Percentiles rank a stretch among this genome's conserved stretches.
Conservation (phyloP, 2,888 invertebrate genomes). For the Spisula subtruncata region DNA sequence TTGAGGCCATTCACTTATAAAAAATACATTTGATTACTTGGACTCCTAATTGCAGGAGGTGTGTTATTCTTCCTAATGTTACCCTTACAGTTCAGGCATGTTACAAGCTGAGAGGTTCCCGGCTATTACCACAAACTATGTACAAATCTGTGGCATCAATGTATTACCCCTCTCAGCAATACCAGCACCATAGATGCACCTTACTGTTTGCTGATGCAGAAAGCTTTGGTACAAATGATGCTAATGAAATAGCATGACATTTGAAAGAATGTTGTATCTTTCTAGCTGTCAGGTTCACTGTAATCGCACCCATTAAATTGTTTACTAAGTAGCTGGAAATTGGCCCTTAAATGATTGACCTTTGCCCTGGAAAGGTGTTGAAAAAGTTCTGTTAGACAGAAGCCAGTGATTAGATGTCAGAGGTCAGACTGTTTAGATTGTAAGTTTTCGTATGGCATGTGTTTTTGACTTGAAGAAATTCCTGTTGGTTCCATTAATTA, state of each 20-base stretch:
- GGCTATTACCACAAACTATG: not conserved
- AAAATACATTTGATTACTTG: too few species aligned
- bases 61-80: not conserved
- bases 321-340: constrained; percentile 44
- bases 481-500: constrained; percentile 14
- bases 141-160: not conserved
- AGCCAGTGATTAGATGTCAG: constrained; percentile 34
- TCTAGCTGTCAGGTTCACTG: not conserved
- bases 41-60: not conserved
- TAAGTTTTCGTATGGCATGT: constrained; percentile 23
- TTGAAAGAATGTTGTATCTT: constrained; percentile 28
- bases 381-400: constrained; percentile 39
- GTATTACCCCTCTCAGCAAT: not conserved
- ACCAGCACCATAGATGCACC: not conserved
- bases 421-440: constrained; percentile 17
- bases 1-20: too few species aligned
- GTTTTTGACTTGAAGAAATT: constrained; percentile 27
- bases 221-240: not conserved
- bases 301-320: constrained; percentile 34
- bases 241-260: constrained; percentile 19
- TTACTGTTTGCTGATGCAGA: not conserved
- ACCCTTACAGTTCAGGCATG: not conserved
- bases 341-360: constrained; percentile 43
- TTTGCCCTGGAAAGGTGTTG: constrained; percentile 53
- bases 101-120: not conserved